These are phyloP conservation scores for Pelecanus crispus DNA, from an alignment of 2,113 vertebrate species.

Conservation along the genomic window DNA sequence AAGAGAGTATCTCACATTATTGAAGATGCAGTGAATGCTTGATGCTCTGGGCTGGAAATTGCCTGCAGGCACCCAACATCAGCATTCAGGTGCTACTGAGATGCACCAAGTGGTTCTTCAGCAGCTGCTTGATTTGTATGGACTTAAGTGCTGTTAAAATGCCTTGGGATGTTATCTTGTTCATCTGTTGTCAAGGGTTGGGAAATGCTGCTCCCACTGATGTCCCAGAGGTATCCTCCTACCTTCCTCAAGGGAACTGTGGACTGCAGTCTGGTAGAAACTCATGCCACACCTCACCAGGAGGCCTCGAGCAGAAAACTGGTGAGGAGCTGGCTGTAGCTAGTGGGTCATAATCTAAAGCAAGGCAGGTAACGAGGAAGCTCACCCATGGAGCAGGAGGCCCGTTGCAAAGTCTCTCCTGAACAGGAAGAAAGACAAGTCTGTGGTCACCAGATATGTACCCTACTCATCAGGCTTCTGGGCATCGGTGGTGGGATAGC, in stretches of 20 bases:
- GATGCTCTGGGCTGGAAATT: background rate
- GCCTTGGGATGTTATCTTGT: background rate
- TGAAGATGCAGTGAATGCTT: background rate
- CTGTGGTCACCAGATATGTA: background rate
- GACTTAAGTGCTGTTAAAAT: background rate
- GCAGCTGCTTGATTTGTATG: background rate
- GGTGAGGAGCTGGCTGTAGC: background rate
- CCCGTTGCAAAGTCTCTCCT: background rate
- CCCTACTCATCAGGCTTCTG: background rate
- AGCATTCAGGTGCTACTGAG: background rate
- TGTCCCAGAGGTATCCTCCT: background rate
- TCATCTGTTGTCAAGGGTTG: background rate
- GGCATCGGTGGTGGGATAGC: background rate
- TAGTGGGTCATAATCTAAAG: background rate
- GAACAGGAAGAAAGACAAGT: background rate
- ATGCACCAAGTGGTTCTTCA: background rate
- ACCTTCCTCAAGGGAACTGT: background rate
- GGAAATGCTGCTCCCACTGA: background rate
- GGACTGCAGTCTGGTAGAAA: background rate
- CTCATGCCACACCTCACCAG: rapidly evolving
- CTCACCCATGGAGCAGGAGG: background rate
- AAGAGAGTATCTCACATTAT: background rate
- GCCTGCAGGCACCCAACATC: background rate
- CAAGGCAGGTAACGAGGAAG: background rate
- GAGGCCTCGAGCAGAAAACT: background rate